Evolutionary conservation across 2,888 invertebrate genomes (phyloP).

Genomic region (Netelia melanura): DNA sequence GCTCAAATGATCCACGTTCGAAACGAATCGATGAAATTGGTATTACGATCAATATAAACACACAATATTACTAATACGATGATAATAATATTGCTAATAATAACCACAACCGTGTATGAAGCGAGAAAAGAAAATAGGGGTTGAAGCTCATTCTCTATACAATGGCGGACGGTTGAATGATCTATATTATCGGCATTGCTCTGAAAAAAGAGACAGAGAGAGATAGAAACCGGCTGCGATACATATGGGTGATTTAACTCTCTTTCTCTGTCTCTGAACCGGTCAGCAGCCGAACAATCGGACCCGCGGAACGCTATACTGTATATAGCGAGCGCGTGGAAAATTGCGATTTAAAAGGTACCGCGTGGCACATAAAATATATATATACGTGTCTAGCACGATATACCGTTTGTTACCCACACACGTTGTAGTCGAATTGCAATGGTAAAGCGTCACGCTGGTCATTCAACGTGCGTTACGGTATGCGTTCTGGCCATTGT

Average conservation of each 20-base stretch:
- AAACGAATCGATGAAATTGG: too few relatives aligned
- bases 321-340: conserved; percentile 72
- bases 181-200: conserved; percentile 65
- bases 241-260: conserved; percentile 52
- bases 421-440: conserved; percentile 49
- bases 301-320: conserved; percentile 39
- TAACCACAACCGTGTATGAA: background rate
- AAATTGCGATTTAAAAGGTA: conserved; percentile 77
- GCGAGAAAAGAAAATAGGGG: conserved; percentile 20
- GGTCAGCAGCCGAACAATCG: conserved; percentile 45
- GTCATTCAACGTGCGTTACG: conserved; percentile 62
- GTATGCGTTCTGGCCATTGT: conserved; percentile 58
- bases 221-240: conserved; percentile 34
- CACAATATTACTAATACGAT: background rate
- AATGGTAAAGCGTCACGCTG: conserved; percentile 55
- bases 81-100: conserved; percentile 22
- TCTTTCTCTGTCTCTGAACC: conserved; percentile 54
- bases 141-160: background rate
- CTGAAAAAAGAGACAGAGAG: background rate
- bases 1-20: too few relatives aligned
- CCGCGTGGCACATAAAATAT: conserved; percentile 39
- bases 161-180: conserved; percentile 52
- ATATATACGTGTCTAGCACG: conserved; percentile 1
- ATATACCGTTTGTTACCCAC: conserved; percentile 32
- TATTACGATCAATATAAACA: background rate